A percentile compares a stretch with the other conserved stretches of the same genome.
Evolutionary conservation across 1,140 invertebrate genomes (phyloP).

Genomic region (Diploscapter pachys): DNA sequence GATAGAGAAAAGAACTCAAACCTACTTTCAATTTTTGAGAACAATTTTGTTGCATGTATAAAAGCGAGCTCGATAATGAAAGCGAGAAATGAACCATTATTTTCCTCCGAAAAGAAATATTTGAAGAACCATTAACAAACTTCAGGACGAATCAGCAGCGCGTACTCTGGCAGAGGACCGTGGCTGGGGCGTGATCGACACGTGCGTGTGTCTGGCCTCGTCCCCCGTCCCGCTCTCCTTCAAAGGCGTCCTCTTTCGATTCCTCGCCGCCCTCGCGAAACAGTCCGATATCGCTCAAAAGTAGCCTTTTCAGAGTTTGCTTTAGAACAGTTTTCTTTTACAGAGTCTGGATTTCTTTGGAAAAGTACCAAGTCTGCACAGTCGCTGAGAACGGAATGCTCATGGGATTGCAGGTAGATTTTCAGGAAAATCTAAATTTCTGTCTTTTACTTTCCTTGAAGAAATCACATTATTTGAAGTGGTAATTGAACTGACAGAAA

Average conservation of each 20-base stretch:
- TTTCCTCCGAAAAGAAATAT: no score
- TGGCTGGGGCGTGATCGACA: conserved; percentile 13
- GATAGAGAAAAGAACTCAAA: no score
- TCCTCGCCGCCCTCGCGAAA: conserved; percentile 13
- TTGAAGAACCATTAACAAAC: no score
- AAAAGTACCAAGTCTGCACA: conserved; percentile 3
- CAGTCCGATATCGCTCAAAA: not conserved
- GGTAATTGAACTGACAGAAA: no score
- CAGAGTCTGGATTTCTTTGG: conserved; percentile 4
- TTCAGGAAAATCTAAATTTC: not conserved
- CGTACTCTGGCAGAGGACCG: not conserved
- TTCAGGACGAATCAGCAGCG: no score
- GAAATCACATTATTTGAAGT: no score
- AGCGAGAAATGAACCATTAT: no score
- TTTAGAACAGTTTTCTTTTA: not conserved
- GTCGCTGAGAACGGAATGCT: conserved; percentile 1
- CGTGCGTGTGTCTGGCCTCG: conserved; percentile 1
- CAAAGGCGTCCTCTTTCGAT: conserved; percentile 14
- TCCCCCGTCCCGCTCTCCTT: conserved; percentile 16
- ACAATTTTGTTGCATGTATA: no score
- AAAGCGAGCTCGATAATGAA: no score
- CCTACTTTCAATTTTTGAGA: no score
- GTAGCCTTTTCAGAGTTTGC: not conserved
- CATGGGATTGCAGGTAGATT: conserved; percentile 3
- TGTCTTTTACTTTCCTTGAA: not conserved